phyloP scores from a whole-genome alignment of 37 sponge, comb jelly and placozoan species.

The Crambe crambe region DNA sequence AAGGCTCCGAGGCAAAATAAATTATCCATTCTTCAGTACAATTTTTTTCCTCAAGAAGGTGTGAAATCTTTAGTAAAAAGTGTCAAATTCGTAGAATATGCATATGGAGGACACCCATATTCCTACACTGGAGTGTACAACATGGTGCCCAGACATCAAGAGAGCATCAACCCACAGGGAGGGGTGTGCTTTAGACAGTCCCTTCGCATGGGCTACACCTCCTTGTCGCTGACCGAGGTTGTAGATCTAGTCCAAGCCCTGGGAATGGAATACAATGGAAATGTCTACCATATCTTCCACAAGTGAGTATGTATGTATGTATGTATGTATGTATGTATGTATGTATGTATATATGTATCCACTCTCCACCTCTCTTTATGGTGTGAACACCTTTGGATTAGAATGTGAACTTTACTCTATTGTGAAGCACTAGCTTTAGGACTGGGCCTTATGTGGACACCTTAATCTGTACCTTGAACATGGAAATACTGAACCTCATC shows the following conservation, averaged over 20 bases:
- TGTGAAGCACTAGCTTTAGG: too few species aligned
- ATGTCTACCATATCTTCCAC: slow-evolving; percentile 34
- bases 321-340: background rate
- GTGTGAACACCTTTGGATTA: too few species aligned
- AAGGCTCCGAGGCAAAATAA: too few species aligned
- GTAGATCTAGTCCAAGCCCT: slow-evolving; percentile 7
- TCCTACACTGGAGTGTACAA: slow-evolving; percentile 53
- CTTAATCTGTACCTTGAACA: background rate
- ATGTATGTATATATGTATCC: background rate
- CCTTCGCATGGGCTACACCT: slow-evolving; percentile 28
- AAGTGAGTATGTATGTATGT: slow-evolving; percentile 21
- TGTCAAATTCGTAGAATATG: slow-evolving; percentile 65
- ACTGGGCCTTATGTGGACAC: background rate
- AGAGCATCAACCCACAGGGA: slow-evolving; percentile 12
- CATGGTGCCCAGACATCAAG: slow-evolving; percentile 31
- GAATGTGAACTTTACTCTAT: too few species aligned
- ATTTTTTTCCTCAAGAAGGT: too few species aligned
- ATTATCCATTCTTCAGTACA: too few species aligned
- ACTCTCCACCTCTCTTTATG: background rate
- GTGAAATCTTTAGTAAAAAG: too few species aligned
- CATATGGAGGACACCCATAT: slow-evolving; percentile 56
- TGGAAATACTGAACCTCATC: background rate
- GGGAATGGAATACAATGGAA: slow-evolving; percentile 43
- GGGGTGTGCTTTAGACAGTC: slow-evolving; percentile 29
- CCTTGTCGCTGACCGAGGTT: slow-evolving; percentile 13